Evolutionary conservation across 2,888 invertebrate genomes (phyloP), one percentile per base, ranked within the genome.

Genomic region (Erynnis tages): DNA sequence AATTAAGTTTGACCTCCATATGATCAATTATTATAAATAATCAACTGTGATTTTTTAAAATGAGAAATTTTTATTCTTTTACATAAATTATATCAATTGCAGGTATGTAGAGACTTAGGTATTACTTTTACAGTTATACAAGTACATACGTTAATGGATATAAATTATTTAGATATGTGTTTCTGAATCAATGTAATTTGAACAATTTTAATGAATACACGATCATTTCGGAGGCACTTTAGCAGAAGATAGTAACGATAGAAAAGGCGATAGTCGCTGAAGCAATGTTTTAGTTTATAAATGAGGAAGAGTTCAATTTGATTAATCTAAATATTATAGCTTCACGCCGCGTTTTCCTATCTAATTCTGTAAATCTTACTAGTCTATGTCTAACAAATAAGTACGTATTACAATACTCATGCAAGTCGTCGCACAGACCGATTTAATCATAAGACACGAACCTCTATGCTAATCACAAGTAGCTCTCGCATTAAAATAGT

Each of bases 181-280:
- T n/a, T n/a, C n/a, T n/a, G n/a, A n/a, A n/a, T n/a, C n/a, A n/a
- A n/a, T n/a, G n/a, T 21, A 4, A 21, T 21, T 21, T 5, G 21
- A 21, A 21, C 5, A 21, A 21, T 21, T 19, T 37, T 21, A 19
- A 21, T 21, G 7, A 19, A 2, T 19, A 5, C 21, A 23, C 32
- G 48, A 72, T 76, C 62, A 64, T 71, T 63, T 69, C 73, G 23
- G 40, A 52, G 55, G 54, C 43, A 79, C 75, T 23, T 23, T 7
- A 19, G 16, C 73, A 67, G 73, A 73, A 69, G 70, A 74, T 67
- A 67, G 73, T 66, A 29, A 66, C 56, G 59, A 77, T 72, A 77
- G 74, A 73, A 68, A 73, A 80, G 78, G 71, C 67, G 69, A 74
- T 73, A 72, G 72, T 73, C 74, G 81, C 82, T 73, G 64, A 84